Conservation (phyloP, 2,888 invertebrate genomes). For the Spodoptera exigua region DNA sequence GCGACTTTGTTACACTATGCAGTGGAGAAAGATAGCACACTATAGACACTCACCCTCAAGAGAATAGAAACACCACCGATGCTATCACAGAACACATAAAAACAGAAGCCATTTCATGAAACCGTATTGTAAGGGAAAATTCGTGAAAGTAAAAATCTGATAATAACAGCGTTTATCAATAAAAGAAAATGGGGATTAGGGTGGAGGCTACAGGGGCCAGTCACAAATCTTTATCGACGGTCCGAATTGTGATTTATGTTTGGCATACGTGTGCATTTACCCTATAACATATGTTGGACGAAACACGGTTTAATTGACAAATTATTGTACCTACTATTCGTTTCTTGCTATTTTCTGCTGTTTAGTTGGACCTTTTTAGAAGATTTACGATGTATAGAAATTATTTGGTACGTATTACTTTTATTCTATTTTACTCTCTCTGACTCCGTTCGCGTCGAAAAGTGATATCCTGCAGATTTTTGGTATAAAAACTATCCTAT, state of each 20-base stretch:
- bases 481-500: too few relatives aligned
- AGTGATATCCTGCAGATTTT: too few relatives aligned
- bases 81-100: too few relatives aligned
- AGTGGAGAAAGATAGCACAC: too few relatives aligned
- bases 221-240: conserved; percentile 74
- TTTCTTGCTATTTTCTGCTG: neutral
- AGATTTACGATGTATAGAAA: too few relatives aligned
- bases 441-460: too few relatives aligned
- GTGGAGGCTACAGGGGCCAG: conserved; percentile 59
- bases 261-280: conserved; percentile 38
- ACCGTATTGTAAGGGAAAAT: conserved; percentile 38
- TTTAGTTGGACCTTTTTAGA: too few relatives aligned
- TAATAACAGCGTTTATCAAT: conserved; percentile 67
- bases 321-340: conserved; percentile 10
- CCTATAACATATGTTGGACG: conserved; percentile 41
- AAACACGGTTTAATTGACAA: conserved; percentile 50
- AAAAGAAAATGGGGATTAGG: conserved; percentile 67
- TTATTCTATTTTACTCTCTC: too few relatives aligned
- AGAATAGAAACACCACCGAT: too few relatives aligned
- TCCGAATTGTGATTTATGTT: conserved; percentile 59
- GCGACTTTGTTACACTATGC: too few relatives aligned
- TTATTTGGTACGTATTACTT: too few relatives aligned
- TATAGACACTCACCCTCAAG: neutral
- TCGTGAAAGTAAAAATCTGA: conserved; percentile 56
- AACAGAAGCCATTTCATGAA: conserved; percentile 6